phyloP scores from a whole-genome alignment of 2,888 invertebrate species.

The Eurytoma adleriae region DNA sequence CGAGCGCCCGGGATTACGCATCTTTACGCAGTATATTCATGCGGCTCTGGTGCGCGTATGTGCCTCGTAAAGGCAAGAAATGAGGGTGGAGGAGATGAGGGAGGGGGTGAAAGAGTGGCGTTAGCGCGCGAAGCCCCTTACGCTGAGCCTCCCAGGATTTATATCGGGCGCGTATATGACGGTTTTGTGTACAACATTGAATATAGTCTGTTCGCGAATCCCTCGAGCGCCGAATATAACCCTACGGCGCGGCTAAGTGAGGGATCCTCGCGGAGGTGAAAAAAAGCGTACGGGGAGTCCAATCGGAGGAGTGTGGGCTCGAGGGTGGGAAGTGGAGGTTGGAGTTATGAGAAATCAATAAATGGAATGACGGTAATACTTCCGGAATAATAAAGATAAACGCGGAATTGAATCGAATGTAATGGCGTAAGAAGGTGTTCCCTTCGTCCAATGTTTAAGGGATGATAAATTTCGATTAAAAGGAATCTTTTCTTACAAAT shows the following conservation, averaged over 20 bases:
- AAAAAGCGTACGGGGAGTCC: conserved; percentile 46
- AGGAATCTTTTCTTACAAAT: no score
- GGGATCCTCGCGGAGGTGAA: background rate
- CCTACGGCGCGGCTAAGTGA: no score
- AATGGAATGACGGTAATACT: conserved; percentile 18
- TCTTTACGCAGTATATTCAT: no score
- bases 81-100: background rate
- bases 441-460: no score
- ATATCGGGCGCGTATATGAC: background rate
- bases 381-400: conserved; percentile 21
- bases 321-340: background rate
- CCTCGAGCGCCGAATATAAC: conserved; percentile 25
- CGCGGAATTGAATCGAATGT: conserved; percentile 15
- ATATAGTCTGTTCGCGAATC: conserved; percentile 12
- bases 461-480: no score
- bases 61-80: conserved; percentile 43
- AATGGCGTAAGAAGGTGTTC: no score
- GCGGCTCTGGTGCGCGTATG: background rate
- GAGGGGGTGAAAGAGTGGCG: no score
- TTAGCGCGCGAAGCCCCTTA: no score
- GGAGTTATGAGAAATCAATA: conserved; percentile 37
- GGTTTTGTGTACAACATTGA: conserved; percentile 40
- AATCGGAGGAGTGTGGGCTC: background rate
- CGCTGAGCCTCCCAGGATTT: background rate
- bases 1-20: background rate